Conservation (phyloP, 2,888 invertebrate species). For the Euplexia lucipara region DNA sequence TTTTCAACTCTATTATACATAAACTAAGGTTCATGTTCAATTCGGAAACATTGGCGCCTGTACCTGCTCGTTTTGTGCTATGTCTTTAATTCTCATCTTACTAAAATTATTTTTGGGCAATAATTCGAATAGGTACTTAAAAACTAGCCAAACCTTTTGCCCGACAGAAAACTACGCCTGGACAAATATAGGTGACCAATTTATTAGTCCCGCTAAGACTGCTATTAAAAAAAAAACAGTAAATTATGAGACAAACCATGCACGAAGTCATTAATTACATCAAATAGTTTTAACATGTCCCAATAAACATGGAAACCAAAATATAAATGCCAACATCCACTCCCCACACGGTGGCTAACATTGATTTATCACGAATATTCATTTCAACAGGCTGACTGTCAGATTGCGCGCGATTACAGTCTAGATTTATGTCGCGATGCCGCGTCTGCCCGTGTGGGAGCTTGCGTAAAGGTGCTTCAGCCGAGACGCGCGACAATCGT, state of each 20-base stretch:
- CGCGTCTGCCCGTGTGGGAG: constrained; percentile 71
- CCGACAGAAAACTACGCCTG: too few relatives aligned
- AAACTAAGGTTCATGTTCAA: too few relatives aligned
- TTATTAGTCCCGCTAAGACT: constrained; percentile 11
- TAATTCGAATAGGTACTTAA: too few relatives aligned
- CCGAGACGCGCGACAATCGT: constrained; percentile 15
- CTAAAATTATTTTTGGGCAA: too few relatives aligned
- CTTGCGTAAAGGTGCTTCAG: constrained; percentile 57
- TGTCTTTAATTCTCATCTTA: too few relatives aligned
- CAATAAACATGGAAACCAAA: constrained; percentile 54
- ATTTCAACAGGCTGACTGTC: constrained; percentile 88
- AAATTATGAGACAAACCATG: constrained; percentile 19
- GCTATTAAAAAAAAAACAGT: constrained; percentile 16
- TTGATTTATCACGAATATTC: constrained; percentile 90
- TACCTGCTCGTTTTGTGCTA: too few relatives aligned
- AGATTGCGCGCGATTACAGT: constrained; percentile 85
- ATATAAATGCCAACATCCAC: constrained; percentile 57
- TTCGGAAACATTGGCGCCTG: too few relatives aligned
- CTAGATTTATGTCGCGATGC: constrained; percentile 84
- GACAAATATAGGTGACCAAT: not conserved
- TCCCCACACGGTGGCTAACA: constrained; percentile 83
- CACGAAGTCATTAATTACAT: constrained; percentile 36
- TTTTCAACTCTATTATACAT: too few relatives aligned
- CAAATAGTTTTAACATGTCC: constrained; percentile 42
- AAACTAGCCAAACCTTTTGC: too few relatives aligned